These are phyloP conservation scores for Hydrotaea cyrtoneurina DNA, from an alignment of 2,888 invertebrate species.

Conservation along the genomic window DNA sequence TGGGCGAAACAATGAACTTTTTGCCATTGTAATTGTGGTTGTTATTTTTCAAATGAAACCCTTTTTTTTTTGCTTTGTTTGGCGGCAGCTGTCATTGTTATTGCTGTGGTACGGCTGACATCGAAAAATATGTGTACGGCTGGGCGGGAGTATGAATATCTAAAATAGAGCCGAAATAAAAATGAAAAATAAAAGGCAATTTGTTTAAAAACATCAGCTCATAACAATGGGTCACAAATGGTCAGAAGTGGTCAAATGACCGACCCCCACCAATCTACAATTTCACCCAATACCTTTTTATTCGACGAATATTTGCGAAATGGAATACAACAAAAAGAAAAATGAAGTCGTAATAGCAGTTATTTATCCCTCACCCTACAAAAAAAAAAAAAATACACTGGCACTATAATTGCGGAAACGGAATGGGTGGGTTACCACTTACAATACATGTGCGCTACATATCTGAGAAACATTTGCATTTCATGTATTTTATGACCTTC, in stretches of 20 bases:
- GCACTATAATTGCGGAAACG: background rate
- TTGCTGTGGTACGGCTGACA: too few species aligned
- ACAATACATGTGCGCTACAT: background rate
- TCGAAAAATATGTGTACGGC: background rate
- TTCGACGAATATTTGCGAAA: background rate
- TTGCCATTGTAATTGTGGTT: constrained; percentile 53
- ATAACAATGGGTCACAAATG: constrained; percentile 64
- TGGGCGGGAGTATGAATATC: background rate
- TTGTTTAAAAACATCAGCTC: constrained; percentile 60
- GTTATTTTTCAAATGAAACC: constrained; percentile 25
- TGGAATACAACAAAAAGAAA: constrained; percentile 43
- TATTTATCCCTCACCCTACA: background rate
- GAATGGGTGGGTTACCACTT: background rate
- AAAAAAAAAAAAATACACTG: too few species aligned
- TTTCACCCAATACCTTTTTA: too few species aligned
- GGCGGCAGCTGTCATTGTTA: too few species aligned
- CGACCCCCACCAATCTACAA: background rate
- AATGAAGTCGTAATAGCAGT: constrained; percentile 39
- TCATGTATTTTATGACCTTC: constrained; percentile 45
- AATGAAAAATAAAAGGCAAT: constrained; percentile 58
- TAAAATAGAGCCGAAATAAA: background rate
- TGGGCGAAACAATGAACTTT: background rate
- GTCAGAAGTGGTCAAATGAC: constrained; percentile 27
- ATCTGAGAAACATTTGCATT: constrained; percentile 51
- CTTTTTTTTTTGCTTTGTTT: background rate